Base-by-base conservation (phyloP, 2,113 vertebrate species). In the Clarias batrachus region DNA sequence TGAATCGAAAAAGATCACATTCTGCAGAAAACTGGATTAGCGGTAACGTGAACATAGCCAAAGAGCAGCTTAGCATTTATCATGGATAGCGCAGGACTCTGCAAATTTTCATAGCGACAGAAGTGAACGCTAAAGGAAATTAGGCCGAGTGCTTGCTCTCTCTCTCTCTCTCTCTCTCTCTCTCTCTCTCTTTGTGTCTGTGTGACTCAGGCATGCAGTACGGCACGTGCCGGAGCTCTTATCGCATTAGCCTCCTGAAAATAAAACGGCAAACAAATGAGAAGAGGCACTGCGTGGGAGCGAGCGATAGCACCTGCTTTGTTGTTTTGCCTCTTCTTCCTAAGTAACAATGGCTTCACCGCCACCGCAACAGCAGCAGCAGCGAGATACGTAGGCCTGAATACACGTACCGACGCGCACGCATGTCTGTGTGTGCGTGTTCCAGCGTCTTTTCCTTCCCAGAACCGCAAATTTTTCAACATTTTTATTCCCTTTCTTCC, bases 221-320 rank as follows among this genome's bases (percentile, higher is more conserved):
- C 3, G 60, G 82, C 73, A 85, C 68, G 80, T 86, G 83, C 56
- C 56, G 16, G 70, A 63, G 83, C 86, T 89, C 83, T 89, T 89
- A 89, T 88, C 84, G 82, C 84, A 77, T 84, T 86, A 87, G 88
- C 84, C 70, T 81, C 74, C 77, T 84, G 83, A 86, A 65, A 89
- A 85, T 76, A 81, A 88, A 82, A 73, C 80, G 56, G 73, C 76
- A 86, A 86, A 85, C 84, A 86, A 78, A 79, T 71, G 88, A 89
- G 84, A 79, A 65, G 70, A 81, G 88, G 86, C 74, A 84, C 59
- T 77, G 88, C 80, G 87, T 90, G 86, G 89, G 70, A 87, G 86
- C 86, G 56, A 41, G 65, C 62, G 88, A 90, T 89, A 90, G 87
- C 85, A 89, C 80, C 77, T 48, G 56, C 89, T 90, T 89, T 90